Conservation (phyloP, 2,113 vertebrate species). For the Eublepharis macularius region DNA sequence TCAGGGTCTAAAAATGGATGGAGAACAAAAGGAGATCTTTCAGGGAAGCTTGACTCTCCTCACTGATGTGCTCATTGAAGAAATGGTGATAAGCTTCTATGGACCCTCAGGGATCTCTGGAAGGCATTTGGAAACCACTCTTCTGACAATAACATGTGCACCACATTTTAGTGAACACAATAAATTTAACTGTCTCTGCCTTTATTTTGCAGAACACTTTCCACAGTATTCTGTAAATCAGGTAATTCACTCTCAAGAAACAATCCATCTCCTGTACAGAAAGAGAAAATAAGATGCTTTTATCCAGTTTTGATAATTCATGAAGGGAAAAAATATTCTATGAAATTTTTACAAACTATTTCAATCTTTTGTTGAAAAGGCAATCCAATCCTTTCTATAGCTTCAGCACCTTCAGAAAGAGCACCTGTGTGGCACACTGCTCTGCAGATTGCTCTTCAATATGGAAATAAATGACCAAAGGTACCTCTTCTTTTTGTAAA, state of each 20-base stretch:
- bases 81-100: neutral
- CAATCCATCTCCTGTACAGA: neutral
- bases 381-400: neutral
- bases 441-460: slow-evolving; percentile 22
- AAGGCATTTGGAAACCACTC: neutral
- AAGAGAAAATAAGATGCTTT: no score
- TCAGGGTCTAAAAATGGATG: neutral
- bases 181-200: neutral
- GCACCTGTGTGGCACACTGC: neutral
- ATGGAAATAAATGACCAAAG: slow-evolving; percentile 29
- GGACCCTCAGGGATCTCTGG: no score
- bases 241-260: neutral
- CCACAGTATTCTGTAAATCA: neutral
- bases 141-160: neutral
- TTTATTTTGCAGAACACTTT: neutral
- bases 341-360: neutral
- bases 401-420: neutral
- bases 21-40: neutral
- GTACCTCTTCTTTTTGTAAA: neutral
- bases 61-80: neutral
- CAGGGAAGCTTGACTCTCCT: neutral
- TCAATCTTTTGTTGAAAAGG: neutral
- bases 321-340: neutral
- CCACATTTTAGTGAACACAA: neutral
- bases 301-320: neutral